Percentiles rank a stretch among this genome's conserved stretches.
Conservation (phyloP, 2,797 vertebrate genomes). For the Balearica regulorum region DNA sequence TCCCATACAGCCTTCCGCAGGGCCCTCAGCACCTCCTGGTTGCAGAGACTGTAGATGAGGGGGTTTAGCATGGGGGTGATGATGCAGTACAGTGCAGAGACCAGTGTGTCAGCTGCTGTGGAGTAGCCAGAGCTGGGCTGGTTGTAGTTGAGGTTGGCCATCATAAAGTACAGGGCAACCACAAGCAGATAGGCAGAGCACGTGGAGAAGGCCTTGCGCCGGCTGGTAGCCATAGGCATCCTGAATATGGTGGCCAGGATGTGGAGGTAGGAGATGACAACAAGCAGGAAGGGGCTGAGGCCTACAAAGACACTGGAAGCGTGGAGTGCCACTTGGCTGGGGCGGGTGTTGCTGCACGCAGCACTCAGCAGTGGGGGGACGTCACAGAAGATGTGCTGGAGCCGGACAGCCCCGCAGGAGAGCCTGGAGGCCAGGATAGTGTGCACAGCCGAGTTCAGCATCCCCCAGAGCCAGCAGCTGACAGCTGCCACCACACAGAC, state of each 20-base stretch:
- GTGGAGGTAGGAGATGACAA: conserved; percentile 30
- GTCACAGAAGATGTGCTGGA: conserved; percentile 70
- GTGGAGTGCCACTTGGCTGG: conserved; percentile 7
- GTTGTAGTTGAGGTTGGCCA: conserved; percentile 62
- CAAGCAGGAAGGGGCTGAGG: conserved; percentile 17
- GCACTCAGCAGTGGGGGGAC: conserved; percentile 53
- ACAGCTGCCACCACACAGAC: accelerated
- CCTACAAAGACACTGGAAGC: conserved; percentile 17
- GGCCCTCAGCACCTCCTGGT: conserved; percentile 34
- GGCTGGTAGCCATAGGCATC: neutral
- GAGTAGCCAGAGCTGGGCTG: neutral
- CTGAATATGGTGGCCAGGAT: conserved; percentile 22
- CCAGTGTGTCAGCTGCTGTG: accelerated
- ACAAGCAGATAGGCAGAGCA: conserved; percentile 54
- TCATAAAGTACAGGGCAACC: conserved; percentile 30
- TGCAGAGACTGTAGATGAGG: conserved; percentile 66
- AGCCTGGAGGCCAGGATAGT: neutral
- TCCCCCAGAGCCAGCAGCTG: neutral
- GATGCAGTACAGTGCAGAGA: conserved; percentile 36
- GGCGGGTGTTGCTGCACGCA: conserved; percentile 7
- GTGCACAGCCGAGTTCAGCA: neutral
- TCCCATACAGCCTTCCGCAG: neutral
- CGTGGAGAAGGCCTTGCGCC: conserved; percentile 53
- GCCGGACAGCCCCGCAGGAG: neutral
- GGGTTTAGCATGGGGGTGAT: conserved; percentile 61